These are phyloP conservation scores for Serrognathus titanus DNA, from an alignment of 2,888 invertebrate genomes.

Conservation along the genomic window DNA sequence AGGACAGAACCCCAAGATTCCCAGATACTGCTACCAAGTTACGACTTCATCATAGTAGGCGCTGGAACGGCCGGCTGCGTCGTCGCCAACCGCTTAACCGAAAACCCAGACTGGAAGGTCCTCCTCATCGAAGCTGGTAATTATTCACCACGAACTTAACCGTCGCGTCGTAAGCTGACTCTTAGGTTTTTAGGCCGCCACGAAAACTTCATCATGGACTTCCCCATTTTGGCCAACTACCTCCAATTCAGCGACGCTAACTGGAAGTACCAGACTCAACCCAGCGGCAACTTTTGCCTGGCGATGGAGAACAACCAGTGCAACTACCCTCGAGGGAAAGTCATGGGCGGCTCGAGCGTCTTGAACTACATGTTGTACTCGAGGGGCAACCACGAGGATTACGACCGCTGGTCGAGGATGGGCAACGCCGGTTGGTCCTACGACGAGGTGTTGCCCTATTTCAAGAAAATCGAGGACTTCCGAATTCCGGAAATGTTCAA, in stretches of 20 bases:
- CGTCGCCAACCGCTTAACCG: slow-evolving; percentile 69
- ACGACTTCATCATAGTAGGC: slow-evolving; percentile 76
- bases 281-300: slow-evolving; percentile 67
- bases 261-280: slow-evolving; percentile 79
- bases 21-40: slow-evolving; percentile 53
- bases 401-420: slow-evolving; percentile 78
- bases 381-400: slow-evolving; percentile 82
- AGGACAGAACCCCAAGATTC: slow-evolving; percentile 57
- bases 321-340: slow-evolving; percentile 65
- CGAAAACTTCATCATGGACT: slow-evolving; percentile 72
- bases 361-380: slow-evolving; percentile 90
- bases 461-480: slow-evolving; percentile 80
- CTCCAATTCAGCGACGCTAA: slow-evolving; percentile 70
- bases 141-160: not conserved
- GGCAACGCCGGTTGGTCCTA: slow-evolving; percentile 71
- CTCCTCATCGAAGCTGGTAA: slow-evolving; percentile 71
- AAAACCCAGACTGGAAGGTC: slow-evolving; percentile 65
- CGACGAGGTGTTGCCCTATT: slow-evolving; percentile 76
- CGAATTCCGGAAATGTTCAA: slow-evolving; percentile 70
- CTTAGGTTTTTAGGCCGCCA: slow-evolving; percentile 69
- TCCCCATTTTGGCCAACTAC: slow-evolving; percentile 70
- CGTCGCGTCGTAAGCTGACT: slow-evolving; percentile 60
- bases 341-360: slow-evolving; percentile 80
- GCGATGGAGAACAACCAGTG: slow-evolving; percentile 73
- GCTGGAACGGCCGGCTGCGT: slow-evolving; percentile 80